phyloP scores from a whole-genome alignment of 2,113 vertebrate genomes.

The Lota lota region DNA sequence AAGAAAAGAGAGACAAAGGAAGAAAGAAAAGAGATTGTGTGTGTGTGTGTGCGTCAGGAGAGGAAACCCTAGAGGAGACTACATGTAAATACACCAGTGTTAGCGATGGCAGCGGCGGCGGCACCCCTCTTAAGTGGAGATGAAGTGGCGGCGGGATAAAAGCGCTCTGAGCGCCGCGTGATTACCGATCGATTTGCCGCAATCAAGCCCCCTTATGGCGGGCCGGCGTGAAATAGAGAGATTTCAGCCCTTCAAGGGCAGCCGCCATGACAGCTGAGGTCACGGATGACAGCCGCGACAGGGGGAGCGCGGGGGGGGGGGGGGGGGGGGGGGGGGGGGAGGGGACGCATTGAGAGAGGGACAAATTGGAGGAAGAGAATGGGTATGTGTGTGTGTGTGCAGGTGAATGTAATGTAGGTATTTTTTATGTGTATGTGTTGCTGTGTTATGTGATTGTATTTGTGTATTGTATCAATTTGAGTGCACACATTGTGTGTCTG shows the following conservation, averaged over 20 bases:
- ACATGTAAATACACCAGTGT: conserved; percentile 70
- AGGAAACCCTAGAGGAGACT: conserved; percentile 67
- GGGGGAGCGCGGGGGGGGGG: conserved; percentile 17
- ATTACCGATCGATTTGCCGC: conserved; percentile 79
- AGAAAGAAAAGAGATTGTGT: background rate
- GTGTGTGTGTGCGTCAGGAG: conserved; percentile 17
- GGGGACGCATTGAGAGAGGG: too few relatives aligned
- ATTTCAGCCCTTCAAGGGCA: conserved; percentile 70
- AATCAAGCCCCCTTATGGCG: conserved; percentile 75
- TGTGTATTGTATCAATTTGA: too few relatives aligned
- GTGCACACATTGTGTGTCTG: too few relatives aligned
- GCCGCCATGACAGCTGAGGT: conserved; percentile 64
- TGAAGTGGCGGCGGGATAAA: conserved; percentile 70
- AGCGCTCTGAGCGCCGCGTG: conserved; percentile 68
- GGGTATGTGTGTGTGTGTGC: too few relatives aligned
- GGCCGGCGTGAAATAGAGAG: conserved; percentile 69
- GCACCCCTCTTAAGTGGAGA: conserved; percentile 66
- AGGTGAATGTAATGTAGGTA: too few relatives aligned
- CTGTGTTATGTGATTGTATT: too few relatives aligned
- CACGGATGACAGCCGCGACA: conserved; percentile 44
- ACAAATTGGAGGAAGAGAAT: too few relatives aligned
- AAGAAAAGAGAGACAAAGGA: background rate
- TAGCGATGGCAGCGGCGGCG: conserved; percentile 39
- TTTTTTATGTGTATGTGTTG: too few relatives aligned
- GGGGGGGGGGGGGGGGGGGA: conserved; percentile 8